Evolutionary conservation across 2,797 vertebrate species (phyloP), one percentile per base, ranked within the genome.

Genomic region (Falco cherrug): DNA sequence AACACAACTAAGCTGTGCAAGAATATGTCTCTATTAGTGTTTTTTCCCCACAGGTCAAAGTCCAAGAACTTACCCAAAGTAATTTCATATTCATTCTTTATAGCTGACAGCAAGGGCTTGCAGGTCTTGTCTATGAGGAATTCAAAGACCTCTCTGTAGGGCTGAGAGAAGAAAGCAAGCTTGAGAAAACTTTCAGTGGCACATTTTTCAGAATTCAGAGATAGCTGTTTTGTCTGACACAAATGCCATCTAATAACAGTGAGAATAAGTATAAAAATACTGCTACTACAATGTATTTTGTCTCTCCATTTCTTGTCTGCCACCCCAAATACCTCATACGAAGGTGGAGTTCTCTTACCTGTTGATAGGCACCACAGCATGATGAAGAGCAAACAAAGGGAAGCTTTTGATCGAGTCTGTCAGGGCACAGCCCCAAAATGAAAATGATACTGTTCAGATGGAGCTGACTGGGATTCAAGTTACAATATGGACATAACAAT

Each of bases 11-110:
- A 37, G 43, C 53, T 76, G 54, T 24, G 14, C 54, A 53, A 74
- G 56, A 80, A n/a, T 16, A 22, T 9, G 10, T 59, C n/a, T 76
- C 51, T 6, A 2, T 16, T 45, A 47, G 45, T 8, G 13, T 8
- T 22, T 64, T 71, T 51, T 33, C 39, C 64, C 37, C 12, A 7
- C 20, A n/a, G 24, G 22, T 53, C 16, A 24, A 53, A 75, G 47
- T 57, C 43, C 26, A 79, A 35, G 25, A 54, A 82, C 98, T 97
- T 96, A 99, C 99, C 98, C 91, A 99, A 93, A 48, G 98, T 98
- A 54, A 97, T 86, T 91, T 99, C 99, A 93, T 99, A 99, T 60
- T 99, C 98, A 61, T 98, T 98, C 98, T 99, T 99, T 96, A 99
- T 98, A 74, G 98, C 98, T 90, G 98, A 98, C 14, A 99, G 97